Evolutionary conservation across 2,888 invertebrate genomes (phyloP).

Genomic region (Emmelina monodactyla): DNA sequence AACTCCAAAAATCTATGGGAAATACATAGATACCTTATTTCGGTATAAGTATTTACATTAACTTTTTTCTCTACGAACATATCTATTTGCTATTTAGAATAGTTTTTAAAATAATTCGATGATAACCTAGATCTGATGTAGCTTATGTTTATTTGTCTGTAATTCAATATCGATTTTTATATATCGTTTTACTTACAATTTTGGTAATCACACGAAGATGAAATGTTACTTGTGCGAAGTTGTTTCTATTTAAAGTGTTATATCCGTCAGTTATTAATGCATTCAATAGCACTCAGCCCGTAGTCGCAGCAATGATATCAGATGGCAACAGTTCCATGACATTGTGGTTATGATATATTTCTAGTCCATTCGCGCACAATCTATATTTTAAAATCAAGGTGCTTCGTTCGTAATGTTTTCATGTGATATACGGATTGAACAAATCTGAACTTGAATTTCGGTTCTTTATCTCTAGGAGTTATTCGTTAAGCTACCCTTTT

Average conservation of each 20-base stretch:
- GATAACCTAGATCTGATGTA: slow-evolving; percentile 39
- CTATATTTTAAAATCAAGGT: slow-evolving; percentile 42
- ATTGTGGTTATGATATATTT: slow-evolving; percentile 40
- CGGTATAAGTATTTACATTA: slow-evolving; percentile 14
- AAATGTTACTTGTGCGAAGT: too few species aligned
- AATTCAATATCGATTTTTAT: slow-evolving; percentile 17
- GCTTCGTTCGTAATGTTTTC: slow-evolving; percentile 51
- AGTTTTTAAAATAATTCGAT: slow-evolving; percentile 24
- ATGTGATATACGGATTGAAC: slow-evolving; percentile 44
- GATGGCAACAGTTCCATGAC: slow-evolving; percentile 43
- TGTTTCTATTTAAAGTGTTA: too few species aligned
- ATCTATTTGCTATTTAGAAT: slow-evolving; percentile 40
- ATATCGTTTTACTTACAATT: too few species aligned
- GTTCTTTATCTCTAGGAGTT: slow-evolving; percentile 30
- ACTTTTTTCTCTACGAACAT: slow-evolving; percentile 21
- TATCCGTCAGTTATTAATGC: too few species aligned
- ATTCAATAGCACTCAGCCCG: too few species aligned
- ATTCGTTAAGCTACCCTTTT: slow-evolving; percentile 37
- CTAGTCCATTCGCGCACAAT: slow-evolving; percentile 63
- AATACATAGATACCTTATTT: slow-evolving; percentile 18
- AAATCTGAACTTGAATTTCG: slow-evolving; percentile 32
- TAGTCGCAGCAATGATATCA: too few species aligned
- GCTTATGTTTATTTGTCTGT: slow-evolving; percentile 21
- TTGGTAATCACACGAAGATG: too few species aligned
- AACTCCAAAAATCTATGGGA: slow-evolving; percentile 56